Base-by-base conservation (phyloP, 1,140 invertebrate species). In the Thrips palmi region DNA sequence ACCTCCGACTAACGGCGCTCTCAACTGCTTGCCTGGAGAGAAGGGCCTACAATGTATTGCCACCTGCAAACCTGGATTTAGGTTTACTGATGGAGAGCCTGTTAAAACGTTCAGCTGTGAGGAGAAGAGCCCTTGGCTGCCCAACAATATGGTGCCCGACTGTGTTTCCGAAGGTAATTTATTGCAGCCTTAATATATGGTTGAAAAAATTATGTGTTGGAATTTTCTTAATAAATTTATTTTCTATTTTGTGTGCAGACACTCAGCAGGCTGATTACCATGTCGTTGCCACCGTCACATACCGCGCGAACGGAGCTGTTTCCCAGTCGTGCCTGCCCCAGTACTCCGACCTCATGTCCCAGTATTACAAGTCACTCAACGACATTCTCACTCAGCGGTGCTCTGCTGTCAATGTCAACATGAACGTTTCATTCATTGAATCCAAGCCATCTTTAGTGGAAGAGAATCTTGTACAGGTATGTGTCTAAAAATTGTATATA, bases 191-290 rank as follows among this genome's bases (percentile, higher is more conserved):
- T 5, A 33, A 19, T 38, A 17, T 23, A 12, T 19, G 15, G 4
- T 20, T 7, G 10, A 23, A 6, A 27, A 25, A 10, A 5, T n/a
- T n/a, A 30, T 11, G 12, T 10, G 7, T 20, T n/a, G n/a, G 7
- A 27, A n/a, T 27, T 7, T 27, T 27, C 24, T 27, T 7, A 27
- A 27, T 14, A 39, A 18, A 8, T 46, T 39, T 22, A 33, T 27
- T 41, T 35, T 32, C 30, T 12, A 19, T 38, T 41, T 49, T 46
- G 42, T 44, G 43, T 58, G 25, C 47, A 79, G 77, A 89, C 58
- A 89, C 83, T 11, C 82, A 89, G 57, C 84, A 86, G 67, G 88
- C 84, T 8, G 79, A 78, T 41, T 97, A 96, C 49, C 85, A 94
- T 49, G 81, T 94, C 0, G 73, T 82, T 1, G 77, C 86, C 2